Conservation (phyloP, 1,140 invertebrate species). For the Proales similis region DNA sequence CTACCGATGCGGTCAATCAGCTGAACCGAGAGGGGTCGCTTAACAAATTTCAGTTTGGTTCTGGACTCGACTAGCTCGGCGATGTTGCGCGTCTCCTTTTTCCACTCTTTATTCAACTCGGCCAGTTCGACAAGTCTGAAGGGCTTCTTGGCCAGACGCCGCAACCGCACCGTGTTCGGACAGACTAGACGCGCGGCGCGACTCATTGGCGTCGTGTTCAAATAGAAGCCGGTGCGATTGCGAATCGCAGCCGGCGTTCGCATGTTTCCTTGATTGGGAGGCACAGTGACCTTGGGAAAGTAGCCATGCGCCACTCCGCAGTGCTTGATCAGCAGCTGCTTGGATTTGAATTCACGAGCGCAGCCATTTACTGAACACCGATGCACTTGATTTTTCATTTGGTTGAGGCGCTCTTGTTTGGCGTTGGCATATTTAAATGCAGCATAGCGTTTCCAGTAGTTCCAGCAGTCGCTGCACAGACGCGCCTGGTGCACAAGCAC, state of each 20-base stretch:
- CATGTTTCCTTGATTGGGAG: constrained; percentile 19
- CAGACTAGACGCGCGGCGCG: constrained; percentile 66
- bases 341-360: constrained; percentile 25
- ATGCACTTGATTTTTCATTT: constrained; percentile 33
- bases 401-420: constrained; percentile 4
- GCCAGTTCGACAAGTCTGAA: constrained; percentile 28
- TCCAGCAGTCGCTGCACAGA: constrained; percentile 85
- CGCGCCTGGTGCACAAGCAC: constrained; percentile 62
- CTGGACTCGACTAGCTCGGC: background rate
- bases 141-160: constrained; percentile 6
- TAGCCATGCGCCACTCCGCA: constrained; percentile 23
- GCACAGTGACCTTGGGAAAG: constrained; percentile 21
- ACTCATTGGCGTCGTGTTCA: constrained; percentile 76
- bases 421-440: constrained; percentile 67
- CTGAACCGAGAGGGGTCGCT: background rate
- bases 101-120: constrained; percentile 21
- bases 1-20: constrained; percentile 14
- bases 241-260: background rate
- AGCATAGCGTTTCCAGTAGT: constrained; percentile 96
- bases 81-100: constrained; percentile 3
- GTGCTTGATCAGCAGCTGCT: constrained; percentile 14
- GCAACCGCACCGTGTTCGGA: constrained; percentile 1
- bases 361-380: constrained; percentile 21
- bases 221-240: constrained; percentile 77
- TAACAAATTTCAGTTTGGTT: background rate